A percentile compares a stretch with the other conserved stretches of the same genome.
These are phyloP conservation scores for Heliothis peltigera DNA, from an alignment of 2,888 invertebrate species.

Conservation along the genomic window DNA sequence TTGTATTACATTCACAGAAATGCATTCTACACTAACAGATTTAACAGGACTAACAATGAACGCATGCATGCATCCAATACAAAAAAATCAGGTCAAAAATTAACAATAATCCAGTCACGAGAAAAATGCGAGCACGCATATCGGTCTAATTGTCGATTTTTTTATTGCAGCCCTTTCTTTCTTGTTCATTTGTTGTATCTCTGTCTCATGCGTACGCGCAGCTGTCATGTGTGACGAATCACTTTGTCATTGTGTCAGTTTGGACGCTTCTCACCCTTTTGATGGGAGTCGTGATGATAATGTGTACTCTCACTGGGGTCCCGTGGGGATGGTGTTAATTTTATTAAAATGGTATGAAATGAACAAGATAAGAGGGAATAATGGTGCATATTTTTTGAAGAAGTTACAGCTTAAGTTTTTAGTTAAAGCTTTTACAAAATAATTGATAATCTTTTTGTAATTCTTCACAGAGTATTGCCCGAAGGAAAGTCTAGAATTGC, in stretches of 20 bases:
- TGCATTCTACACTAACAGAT: constrained; percentile 32
- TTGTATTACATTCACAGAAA: constrained; percentile 29
- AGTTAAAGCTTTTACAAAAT: not conserved
- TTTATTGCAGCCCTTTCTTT: constrained; percentile 57
- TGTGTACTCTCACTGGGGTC: constrained; percentile 59
- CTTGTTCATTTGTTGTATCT: constrained; percentile 36
- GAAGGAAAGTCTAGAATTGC: too few relatives aligned
- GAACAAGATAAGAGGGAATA: constrained; percentile 13
- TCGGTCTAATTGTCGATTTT: constrained; percentile 72
- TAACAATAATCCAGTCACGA: constrained; percentile 64
- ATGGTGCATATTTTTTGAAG: constrained; percentile 7
- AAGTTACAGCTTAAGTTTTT: not conserved
- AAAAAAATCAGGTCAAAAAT: constrained; percentile 65
- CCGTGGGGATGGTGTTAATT: constrained; percentile 54
- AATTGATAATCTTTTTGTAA: too few relatives aligned
- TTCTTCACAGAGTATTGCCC: too few relatives aligned
- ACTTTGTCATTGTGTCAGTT: constrained; percentile 87
- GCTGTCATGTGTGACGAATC: constrained; percentile 88
- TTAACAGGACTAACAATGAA: constrained; percentile 42
- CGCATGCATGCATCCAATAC: constrained; percentile 48
- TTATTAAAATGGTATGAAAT: constrained; percentile 46
- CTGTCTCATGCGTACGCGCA: constrained; percentile 74
- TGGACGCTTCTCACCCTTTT: constrained; percentile 88
- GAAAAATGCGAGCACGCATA: constrained; percentile 64
- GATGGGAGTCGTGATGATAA: constrained; percentile 61